Evolutionary conservation across 30 jellyfish, hydroid and myxozoan species (phyloP), one percentile per base, ranked within the genome.

Genomic region (Cassiopea xamachana): DNA sequence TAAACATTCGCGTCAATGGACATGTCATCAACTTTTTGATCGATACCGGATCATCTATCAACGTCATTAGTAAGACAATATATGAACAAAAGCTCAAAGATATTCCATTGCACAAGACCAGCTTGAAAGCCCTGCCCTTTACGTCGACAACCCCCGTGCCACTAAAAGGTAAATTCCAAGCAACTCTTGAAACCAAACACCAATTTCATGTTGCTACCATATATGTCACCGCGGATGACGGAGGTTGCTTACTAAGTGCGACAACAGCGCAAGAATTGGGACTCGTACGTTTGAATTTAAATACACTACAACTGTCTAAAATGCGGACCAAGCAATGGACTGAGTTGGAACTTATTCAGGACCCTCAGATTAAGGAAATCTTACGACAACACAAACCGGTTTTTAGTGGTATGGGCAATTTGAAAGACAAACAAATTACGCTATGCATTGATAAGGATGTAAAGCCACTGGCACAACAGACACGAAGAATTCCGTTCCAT

Each of bases 1-100:
- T 69, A 62, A 69, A 51, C 55, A 47, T 76, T 67, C 59, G 16
- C 58, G 81, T 75, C 62, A 75, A 87, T 58, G 94, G 94, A 47
- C 58, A 12, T 19, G 43, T 8, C 75, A 19, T 87, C 55, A 51
- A 60, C 17, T 87, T 87, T 70, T 39, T 76, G 74, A 51, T 87
- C 1, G 94, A 87, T 82, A 87, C 94, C 68, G 89, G 94, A 19
- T 77, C 94, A 1, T 87, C 93, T 58, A 85, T 85, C 75, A 85
- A 85, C 61, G 87, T 85, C 61, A 74, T 85, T 7, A 70, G 48
- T 64, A 2, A 85, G 43, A 72, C 58, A 14, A 74, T 73, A 46
- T 85, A n/a, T 74, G 39, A 27, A 27, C 76, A 75, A 13, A 19
- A 85, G 69, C 81, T 85, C 88, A 49, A 51, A 47, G 76, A 60